phyloP scores from a whole-genome alignment of 2,888 invertebrate genomes.

The Druceiella hillmani region DNA sequence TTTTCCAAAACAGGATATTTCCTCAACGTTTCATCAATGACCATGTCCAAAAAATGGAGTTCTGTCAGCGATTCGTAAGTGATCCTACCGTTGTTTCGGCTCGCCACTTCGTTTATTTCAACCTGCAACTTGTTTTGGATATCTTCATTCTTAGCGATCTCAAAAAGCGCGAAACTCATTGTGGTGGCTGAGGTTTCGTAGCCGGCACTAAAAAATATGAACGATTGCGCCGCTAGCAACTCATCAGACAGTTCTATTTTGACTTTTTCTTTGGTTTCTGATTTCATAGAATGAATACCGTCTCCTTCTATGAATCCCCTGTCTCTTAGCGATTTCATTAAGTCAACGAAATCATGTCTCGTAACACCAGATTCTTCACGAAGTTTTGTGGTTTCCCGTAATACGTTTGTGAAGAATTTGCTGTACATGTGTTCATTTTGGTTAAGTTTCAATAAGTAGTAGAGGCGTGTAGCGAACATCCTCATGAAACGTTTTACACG shows the following conservation, averaged over 20 bases:
- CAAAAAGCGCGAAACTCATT: slow-evolving; percentile 40
- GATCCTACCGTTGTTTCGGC: slow-evolving; percentile 31
- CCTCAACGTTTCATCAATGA: slow-evolving; percentile 39
- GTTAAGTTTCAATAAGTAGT: no score
- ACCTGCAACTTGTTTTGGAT: slow-evolving; percentile 36
- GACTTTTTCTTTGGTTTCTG: no score
- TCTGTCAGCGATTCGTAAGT: slow-evolving; percentile 41
- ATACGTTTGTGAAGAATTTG: no score
- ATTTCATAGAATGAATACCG: no score
- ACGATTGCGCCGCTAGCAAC: slow-evolving; percentile 40
- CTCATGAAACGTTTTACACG: no score
- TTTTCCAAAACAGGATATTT: slow-evolving; percentile 35
- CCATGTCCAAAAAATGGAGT: slow-evolving; percentile 42
- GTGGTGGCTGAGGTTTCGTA: slow-evolving; percentile 48
- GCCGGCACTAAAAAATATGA: slow-evolving; percentile 46
- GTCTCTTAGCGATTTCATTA: no score
- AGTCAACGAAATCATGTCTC: no score
- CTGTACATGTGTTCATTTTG: no score
- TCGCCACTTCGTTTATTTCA: slow-evolving; percentile 35
- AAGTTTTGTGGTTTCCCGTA: no score
- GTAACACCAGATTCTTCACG: no score
- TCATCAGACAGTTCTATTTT: slow-evolving; percentile 26
- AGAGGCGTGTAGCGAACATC: no score
- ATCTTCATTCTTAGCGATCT: slow-evolving; percentile 38
- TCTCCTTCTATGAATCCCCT: no score